These are phyloP conservation scores for Molossus alvarezi DNA, from an alignment of 2,797 vertebrate species.

Conservation along the genomic window DNA sequence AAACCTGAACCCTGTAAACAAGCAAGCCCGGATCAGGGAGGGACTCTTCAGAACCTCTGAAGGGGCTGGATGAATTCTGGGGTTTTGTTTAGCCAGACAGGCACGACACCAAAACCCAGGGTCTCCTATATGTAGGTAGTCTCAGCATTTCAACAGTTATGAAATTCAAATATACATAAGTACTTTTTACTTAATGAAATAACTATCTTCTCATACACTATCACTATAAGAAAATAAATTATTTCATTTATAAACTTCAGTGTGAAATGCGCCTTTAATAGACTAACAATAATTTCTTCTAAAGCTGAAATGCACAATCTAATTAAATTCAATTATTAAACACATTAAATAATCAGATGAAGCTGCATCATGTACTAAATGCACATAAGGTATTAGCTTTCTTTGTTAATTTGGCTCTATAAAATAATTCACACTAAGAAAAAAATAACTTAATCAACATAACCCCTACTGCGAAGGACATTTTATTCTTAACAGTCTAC, in stretches of 20 bases:
- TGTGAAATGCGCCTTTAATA: conserved; percentile 42
- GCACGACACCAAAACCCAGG: neutral
- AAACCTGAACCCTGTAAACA: conserved; percentile 79
- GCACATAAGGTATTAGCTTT: conserved; percentile 1
- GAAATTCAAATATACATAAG: conserved; percentile 48
- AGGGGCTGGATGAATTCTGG: neutral
- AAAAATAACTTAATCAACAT: neutral
- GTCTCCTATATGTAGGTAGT: neutral
- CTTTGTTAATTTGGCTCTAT: neutral
- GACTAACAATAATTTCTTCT: conserved; percentile 57
- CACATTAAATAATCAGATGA: neutral
- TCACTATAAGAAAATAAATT: conserved; percentile 43
- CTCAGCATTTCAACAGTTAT: conserved; percentile 3
- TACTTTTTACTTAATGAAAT: conserved; percentile 23
- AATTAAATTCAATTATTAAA: conserved; percentile 37
- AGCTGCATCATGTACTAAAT: neutral
- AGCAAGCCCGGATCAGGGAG: conserved; percentile 83
- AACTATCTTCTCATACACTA: conserved; percentile 20
- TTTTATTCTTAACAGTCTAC: conserved; percentile 4
- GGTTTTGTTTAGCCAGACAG: neutral
- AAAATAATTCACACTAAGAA: conserved; percentile 32
- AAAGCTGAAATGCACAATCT: conserved; percentile 26
- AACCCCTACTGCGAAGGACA: neutral
- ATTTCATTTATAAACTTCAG: conserved; percentile 43
- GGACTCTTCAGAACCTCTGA: neutral